phyloP scores from a whole-genome alignment of 2,888 invertebrate genomes.

The Drosophila kokeensis region DNA sequence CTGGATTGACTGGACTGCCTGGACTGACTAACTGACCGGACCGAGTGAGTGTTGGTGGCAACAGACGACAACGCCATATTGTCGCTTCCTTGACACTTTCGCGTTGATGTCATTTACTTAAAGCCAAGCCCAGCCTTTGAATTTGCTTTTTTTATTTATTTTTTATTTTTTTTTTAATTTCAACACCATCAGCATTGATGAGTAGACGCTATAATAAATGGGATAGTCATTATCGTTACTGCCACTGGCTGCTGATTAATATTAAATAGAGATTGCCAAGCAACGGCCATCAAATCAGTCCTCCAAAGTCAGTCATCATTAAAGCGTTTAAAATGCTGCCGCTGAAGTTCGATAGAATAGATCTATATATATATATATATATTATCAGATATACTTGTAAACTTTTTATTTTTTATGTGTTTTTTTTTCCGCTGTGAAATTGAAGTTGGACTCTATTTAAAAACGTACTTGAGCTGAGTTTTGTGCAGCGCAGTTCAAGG shows the following conservation, averaged over 20 bases:
- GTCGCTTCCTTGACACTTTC: slow-evolving; percentile 36
- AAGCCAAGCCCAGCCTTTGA: slow-evolving; percentile 14
- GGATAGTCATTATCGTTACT: slow-evolving; percentile 36
- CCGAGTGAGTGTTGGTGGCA: slow-evolving; percentile 42
- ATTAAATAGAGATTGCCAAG: slow-evolving; percentile 39
- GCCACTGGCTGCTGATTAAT: slow-evolving; percentile 17
- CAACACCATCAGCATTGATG: slow-evolving; percentile 54
- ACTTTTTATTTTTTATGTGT: too few species aligned
- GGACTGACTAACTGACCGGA: too few species aligned
- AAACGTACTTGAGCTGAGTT: slow-evolving; percentile 45
- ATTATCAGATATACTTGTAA: neutral
- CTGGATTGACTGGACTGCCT: too few species aligned
- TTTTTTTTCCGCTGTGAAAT: neutral
- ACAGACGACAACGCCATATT: slow-evolving; percentile 27
- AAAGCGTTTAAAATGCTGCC: neutral
- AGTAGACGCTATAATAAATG: slow-evolving; percentile 41
- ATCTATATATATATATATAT: neutral
- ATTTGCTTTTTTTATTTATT: too few species aligned
- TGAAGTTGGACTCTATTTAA: slow-evolving; percentile 25
- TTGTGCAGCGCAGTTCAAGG: slow-evolving; percentile 10
- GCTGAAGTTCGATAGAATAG: neutral
- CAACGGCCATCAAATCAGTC: neutral
- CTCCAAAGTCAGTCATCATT: neutral
- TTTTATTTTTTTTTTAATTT: slow-evolving; percentile 19
- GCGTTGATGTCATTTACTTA: slow-evolving; percentile 32